Evolutionary conservation across 2,113 vertebrate genomes (phyloP).

Genomic region (Rissa tridactyla): DNA sequence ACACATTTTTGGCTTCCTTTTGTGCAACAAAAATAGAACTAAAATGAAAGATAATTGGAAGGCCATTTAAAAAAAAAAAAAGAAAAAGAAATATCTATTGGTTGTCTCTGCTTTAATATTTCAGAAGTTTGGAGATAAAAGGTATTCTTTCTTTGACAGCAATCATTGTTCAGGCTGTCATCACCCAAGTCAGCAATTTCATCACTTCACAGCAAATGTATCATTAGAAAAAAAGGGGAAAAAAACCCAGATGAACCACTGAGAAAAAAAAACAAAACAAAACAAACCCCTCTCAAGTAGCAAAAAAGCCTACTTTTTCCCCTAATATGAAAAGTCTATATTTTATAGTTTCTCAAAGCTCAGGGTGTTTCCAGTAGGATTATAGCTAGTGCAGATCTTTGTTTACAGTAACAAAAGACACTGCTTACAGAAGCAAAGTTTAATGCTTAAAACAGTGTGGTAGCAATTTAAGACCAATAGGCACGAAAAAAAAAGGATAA

Average conservation of each 20-base stretch:
- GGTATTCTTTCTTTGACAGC: slow-evolving; percentile 29
- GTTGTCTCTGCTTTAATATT: slow-evolving; percentile 45
- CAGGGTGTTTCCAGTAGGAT: not conserved
- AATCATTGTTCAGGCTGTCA: slow-evolving; percentile 36
- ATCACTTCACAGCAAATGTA: slow-evolving; percentile 6
- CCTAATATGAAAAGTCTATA: not conserved
- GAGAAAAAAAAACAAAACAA: not conserved
- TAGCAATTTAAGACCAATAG: not conserved
- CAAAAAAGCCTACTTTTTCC: accelerated
- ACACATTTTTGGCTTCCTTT: not conserved
- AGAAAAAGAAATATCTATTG: not conserved
- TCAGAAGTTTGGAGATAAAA: slow-evolving; percentile 43
- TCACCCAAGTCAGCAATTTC: slow-evolving; percentile 41
- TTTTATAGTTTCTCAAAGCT: not conserved
- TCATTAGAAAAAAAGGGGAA: not conserved
- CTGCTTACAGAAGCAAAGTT: not conserved
- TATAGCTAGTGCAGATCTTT: not conserved
- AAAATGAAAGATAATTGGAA: slow-evolving; percentile 24
- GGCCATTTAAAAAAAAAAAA: not conserved
- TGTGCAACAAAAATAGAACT: slow-evolving; percentile 21
- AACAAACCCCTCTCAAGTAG: accelerated
- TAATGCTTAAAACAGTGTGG: not conserved
- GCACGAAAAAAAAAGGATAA: not conserved
- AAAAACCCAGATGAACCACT: not conserved
- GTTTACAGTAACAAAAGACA: not conserved